Evolutionary conservation across 2,113 vertebrate species (phyloP), one percentile per base, ranked within the genome.

Genomic region (Syngnathoides biaculeatus): DNA sequence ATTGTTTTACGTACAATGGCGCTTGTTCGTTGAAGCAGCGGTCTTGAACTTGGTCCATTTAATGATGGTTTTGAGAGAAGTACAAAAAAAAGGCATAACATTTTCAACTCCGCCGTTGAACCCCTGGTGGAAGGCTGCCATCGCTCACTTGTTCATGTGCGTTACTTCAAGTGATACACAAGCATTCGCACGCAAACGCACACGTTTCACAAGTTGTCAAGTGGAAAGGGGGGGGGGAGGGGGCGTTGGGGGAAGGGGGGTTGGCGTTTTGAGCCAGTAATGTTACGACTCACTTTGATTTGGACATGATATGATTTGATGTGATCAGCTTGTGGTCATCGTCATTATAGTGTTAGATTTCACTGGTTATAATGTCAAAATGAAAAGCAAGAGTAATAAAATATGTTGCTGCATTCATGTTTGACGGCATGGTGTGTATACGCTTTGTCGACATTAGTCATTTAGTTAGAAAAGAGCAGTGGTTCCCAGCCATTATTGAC

Each of bases 61-160:
- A 84, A 79, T 90, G 58, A n/a, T 40, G 22, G 87, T 90, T 92
- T 90, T 89, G 91, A 91, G 86, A 91, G 87, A 88, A 74, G 83
- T 88, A 87, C n/a, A 88, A 89, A 91, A 91, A 91, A 90, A 88
- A 84, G 85, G 86, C 86, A 87, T 87, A 88, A 87, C 86, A 86
- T 79, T 86, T 90, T 27, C 85, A 89, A 89, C 89, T 87, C 76
- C 86, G 85, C 86, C 87, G 83, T 89, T 85, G 79, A 84, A 88
- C 81, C 76, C 86, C 81, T 87, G 87, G 77, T 80, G 82, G 81
- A 92, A 77, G 70, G 75, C 71, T 78, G 75, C 78, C 73, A 65
- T 67, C 75, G 75, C 73, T 75, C 77, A 70, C 74, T 76, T 76
- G 79, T 81, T 69, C 76, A 79, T 79, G 64, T 78, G 70, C 71